phyloP scores from a whole-genome alignment of 2,113 vertebrate genomes.

The Gallinago undulata region DNA sequence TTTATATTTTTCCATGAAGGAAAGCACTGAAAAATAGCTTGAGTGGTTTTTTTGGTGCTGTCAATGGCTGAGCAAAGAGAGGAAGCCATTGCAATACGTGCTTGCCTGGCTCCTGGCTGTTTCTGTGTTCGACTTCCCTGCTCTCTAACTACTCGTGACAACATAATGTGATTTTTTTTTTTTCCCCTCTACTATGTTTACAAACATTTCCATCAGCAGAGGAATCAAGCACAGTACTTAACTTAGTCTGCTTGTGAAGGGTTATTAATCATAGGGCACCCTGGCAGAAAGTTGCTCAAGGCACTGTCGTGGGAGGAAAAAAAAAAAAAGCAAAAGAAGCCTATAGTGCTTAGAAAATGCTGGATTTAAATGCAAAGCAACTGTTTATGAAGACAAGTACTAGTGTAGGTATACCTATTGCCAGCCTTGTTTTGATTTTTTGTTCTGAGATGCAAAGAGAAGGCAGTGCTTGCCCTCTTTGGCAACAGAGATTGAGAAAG shows the following conservation, averaged over 20 bases:
- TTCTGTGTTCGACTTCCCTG: not conserved
- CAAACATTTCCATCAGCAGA: slow-evolving; percentile 23
- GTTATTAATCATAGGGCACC: not conserved
- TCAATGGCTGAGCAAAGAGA: not conserved
- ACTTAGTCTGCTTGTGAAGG: not conserved
- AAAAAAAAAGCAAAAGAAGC: not conserved
- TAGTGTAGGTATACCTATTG: not conserved
- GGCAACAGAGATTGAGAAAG: not conserved
- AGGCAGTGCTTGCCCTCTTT: not conserved
- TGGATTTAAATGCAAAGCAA: not conserved
- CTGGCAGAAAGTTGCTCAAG: not conserved
- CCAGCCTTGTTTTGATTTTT: not conserved
- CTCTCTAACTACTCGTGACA: not conserved
- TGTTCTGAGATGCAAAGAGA: not conserved
- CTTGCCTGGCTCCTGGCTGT: not conserved
- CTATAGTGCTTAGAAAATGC: not conserved
- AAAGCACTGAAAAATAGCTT: not conserved
- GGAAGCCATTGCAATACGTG: not conserved
- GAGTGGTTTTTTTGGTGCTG: not conserved
- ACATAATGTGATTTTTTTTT: not conserved
- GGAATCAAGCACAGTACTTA: not conserved
- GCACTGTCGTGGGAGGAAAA: not conserved
- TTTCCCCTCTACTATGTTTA: not conserved
- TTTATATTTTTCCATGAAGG: not conserved
- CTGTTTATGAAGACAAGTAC: not conserved